Percentiles rank a stretch among this genome's conserved stretches.
Conservation (phyloP, 2,113 vertebrate genomes). For the Chaetodon auriga region DNA sequence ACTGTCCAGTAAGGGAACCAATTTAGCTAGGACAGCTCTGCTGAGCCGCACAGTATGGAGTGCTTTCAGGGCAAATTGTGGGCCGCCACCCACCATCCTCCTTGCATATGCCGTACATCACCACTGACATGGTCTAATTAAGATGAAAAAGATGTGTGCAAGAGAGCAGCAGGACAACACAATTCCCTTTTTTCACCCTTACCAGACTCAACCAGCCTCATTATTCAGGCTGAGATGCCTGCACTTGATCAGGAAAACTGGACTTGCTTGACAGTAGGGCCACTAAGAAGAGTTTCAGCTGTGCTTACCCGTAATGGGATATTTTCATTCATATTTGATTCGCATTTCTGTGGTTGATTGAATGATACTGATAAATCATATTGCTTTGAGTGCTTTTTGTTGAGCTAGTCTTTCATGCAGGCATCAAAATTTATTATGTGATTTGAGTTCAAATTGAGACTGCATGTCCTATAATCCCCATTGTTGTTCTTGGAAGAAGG, state of each 20-base stretch:
- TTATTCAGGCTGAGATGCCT: constrained; percentile 10
- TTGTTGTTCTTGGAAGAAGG: neutral
- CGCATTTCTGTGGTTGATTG: neutral
- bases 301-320: neutral
- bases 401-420: neutral
- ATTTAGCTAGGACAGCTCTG: constrained; percentile 80
- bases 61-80: constrained; percentile 81
- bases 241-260: neutral
- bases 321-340: neutral
- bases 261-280: neutral
- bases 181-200: neutral
- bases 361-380: neutral
- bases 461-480: neutral
- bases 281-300: neutral
- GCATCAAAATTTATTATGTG: neutral
- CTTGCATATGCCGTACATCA: constrained; percentile 75
- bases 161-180: constrained; percentile 49
- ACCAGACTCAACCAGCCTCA: neutral
- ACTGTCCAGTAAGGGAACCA: constrained; percentile 76
- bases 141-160: constrained; percentile 67
- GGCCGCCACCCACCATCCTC: constrained; percentile 41
- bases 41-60: constrained; percentile 79
- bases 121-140: constrained; percentile 77
- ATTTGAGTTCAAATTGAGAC: constrained; percentile 1
- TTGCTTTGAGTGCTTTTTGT: neutral